These are phyloP conservation scores for Huso huso DNA, from an alignment of 2,797 vertebrate genomes.

Conservation along the genomic window DNA sequence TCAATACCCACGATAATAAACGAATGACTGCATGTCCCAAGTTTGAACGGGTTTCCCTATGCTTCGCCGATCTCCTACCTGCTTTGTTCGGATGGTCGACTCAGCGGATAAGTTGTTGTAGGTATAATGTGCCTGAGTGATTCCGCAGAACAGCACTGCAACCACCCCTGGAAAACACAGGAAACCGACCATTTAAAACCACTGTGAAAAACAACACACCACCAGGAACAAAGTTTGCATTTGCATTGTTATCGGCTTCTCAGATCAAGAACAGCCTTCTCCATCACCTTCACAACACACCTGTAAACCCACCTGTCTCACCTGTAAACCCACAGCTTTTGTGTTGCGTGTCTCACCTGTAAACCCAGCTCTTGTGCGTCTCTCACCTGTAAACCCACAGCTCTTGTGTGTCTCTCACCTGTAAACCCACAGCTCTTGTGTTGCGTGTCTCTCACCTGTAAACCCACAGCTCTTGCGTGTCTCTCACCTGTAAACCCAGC, in stretches of 20 bases:
- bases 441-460: too few species aligned
- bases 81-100: conserved; percentile 87
- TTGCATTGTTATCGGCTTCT: background rate
- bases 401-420: conserved; percentile 52
- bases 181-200: background rate
- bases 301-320: background rate
- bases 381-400: conserved; percentile 91
- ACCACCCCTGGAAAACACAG: conserved; percentile 72
- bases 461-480: too few species aligned
- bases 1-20: background rate
- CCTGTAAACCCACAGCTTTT: too few species aligned
- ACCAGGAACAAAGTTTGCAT: background rate
- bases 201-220: background rate
- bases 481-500: too few species aligned
- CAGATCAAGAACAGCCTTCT: background rate
- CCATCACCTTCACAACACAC: background rate
- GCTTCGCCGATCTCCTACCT: conserved; percentile 61
- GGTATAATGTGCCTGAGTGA: conserved; percentile 95
- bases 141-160: conserved; percentile 94
- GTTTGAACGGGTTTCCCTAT: background rate
- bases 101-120: conserved; percentile 86
- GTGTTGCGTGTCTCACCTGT: too few species aligned
- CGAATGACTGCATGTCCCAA: too few species aligned
- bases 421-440: background rate
- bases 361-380: background rate